phyloP scores from a whole-genome alignment of 1,140 invertebrate species.

The Aphidius gifuensis region DNA sequence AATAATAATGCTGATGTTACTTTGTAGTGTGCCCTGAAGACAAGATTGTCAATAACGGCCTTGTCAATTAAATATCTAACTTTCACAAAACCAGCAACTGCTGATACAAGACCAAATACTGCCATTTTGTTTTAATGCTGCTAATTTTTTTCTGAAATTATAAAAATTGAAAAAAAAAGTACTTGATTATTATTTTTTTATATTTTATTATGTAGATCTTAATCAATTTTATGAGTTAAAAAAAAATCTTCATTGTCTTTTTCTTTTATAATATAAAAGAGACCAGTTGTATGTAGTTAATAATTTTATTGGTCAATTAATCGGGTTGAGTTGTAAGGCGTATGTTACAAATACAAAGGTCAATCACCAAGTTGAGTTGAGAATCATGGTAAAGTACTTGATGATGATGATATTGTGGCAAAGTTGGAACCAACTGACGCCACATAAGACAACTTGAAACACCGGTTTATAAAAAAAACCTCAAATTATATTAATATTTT shows the following conservation, averaged over 20 bases:
- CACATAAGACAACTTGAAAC: not conserved
- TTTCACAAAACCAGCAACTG: conserved; percentile 82
- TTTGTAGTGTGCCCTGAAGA: conserved; percentile 86
- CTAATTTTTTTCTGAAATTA: not conserved
- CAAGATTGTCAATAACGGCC: conserved; percentile 84
- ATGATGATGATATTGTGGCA: not conserved
- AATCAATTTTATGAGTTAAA: not conserved
- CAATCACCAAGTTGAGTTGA: conserved; percentile 28
- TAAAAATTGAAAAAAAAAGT: not conserved
- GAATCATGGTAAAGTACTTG: not conserved
- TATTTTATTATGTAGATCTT: not conserved
- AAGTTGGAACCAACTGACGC: not conserved
- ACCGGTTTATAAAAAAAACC: no score
- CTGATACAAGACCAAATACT: conserved; percentile 75
- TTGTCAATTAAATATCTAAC: conserved; percentile 82
- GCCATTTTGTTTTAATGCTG: conserved; percentile 61
- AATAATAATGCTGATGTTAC: conserved; percentile 85
- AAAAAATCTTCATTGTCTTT: not conserved
- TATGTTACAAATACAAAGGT: conserved; percentile 35
- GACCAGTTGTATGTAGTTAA: conserved; percentile 26
- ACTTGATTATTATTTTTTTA: not conserved
- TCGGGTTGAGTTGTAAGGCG: conserved; percentile 30
- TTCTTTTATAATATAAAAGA: not conserved
- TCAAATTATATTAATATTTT: no score
- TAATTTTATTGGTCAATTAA: conserved; percentile 46